phyloP scores from a whole-genome alignment of 2,113 vertebrate genomes.

The Glareola pratincola region DNA sequence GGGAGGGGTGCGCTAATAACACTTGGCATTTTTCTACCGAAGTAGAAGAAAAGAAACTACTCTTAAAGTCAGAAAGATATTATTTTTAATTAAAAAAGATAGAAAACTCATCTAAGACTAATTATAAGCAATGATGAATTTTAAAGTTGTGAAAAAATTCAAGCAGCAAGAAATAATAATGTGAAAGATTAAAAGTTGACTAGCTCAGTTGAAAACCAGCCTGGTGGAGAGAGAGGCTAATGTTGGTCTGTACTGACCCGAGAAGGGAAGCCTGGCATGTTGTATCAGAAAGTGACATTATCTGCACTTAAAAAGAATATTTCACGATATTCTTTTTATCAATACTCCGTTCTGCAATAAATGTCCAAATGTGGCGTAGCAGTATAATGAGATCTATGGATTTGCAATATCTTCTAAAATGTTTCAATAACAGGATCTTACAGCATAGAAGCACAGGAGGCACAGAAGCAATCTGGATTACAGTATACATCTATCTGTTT shows the following conservation, averaged over 20 bases:
- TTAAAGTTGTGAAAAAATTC: neutral
- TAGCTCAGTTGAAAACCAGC: neutral
- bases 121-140: neutral
- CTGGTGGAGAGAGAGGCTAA: neutral
- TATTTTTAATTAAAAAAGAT: neutral
- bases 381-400: neutral
- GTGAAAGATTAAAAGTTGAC: neutral
- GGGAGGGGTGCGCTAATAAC: neutral
- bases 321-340: neutral
- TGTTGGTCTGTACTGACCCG: neutral
- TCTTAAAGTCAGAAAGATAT: neutral
- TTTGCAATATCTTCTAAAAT: neutral
- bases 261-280: neutral
- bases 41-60: neutral
- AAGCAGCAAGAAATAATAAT: neutral
- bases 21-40: neutral
- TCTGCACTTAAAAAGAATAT: neutral
- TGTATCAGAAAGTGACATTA: neutral
- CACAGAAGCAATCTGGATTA: neutral
- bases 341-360: neutral
- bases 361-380: neutral
- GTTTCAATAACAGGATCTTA: fast-evolving
- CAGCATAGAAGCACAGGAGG: neutral
- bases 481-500: neutral
- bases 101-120: neutral